phyloP scores from a whole-genome alignment of 1,140 invertebrate species.

The Tribolium madens region DNA sequence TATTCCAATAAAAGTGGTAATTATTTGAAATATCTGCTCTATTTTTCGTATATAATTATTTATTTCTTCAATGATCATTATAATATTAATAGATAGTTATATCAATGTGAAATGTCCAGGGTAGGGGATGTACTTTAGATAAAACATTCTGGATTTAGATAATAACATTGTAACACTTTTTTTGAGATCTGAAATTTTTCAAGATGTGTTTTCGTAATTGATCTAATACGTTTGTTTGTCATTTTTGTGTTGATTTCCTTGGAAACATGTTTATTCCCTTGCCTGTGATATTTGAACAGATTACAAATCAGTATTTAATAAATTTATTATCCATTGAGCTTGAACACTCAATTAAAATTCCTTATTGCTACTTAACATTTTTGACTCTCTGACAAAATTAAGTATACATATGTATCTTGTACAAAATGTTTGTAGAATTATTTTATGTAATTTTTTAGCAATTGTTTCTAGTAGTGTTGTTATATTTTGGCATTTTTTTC shows the following conservation, averaged over 20 bases:
- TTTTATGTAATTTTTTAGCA: conserved; percentile 42
- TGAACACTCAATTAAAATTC: conserved; percentile 20
- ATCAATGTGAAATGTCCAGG: conserved; percentile 59
- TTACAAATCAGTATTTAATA: conserved; percentile 58
- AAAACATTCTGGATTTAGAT: conserved; percentile 40
- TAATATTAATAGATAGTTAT: conserved; percentile 53
- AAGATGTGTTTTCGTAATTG: conserved; percentile 8
- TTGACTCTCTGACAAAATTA: conserved; percentile 35
- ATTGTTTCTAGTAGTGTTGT: conserved; percentile 49
- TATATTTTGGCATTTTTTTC: conserved; percentile 56
- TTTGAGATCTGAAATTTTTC: conserved; percentile 29
- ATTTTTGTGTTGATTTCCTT: conserved; percentile 40
- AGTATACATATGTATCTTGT: conserved; percentile 38
- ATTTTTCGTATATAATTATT: conserved; percentile 40
- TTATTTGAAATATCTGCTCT: conserved; percentile 48
- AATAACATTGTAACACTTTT: conserved; percentile 11
- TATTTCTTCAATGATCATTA: conserved; percentile 43
- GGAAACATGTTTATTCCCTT: conserved; percentile 46
- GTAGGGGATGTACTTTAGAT: conserved; percentile 56
- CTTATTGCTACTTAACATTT: conserved; percentile 41
- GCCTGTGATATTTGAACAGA: conserved; percentile 56
- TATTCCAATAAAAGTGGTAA: conserved; percentile 39
- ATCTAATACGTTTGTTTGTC: not conserved
- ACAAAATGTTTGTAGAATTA: conserved; percentile 44
- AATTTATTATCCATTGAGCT: conserved; percentile 33